phyloP scores from a whole-genome alignment of 92 coral and sea anemone genomes.

The Isaurus tuberculatus region DNA sequence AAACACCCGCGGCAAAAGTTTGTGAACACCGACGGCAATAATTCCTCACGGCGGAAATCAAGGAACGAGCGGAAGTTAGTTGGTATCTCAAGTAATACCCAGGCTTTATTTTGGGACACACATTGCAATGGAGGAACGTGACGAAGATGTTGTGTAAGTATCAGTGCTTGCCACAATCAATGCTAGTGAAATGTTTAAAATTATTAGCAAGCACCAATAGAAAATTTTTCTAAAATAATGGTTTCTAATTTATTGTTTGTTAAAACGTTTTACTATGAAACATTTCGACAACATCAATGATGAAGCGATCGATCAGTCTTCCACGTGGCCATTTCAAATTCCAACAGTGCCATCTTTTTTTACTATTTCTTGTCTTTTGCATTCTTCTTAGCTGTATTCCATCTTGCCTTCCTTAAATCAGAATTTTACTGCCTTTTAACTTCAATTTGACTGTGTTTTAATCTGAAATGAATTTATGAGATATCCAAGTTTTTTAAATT shows the following conservation, averaged over 20 bases:
- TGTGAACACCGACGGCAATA: slow-evolving; percentile 2
- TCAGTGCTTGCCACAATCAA: slow-evolving; percentile 15
- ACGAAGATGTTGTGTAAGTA: not conserved
- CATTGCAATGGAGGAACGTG: slow-evolving; percentile 4
- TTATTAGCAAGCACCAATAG: slow-evolving; percentile 12
- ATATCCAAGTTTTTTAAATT: slow-evolving; percentile 14
- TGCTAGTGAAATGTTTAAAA: slow-evolving; percentile 30
- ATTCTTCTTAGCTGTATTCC: slow-evolving; percentile 20
- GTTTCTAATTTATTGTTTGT: slow-evolving; percentile 1
- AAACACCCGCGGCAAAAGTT: not conserved
- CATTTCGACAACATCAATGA: slow-evolving; percentile 3
- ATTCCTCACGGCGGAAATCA: not conserved
- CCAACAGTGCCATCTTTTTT: slow-evolving; percentile 17
- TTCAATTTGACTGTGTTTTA: slow-evolving; percentile 20
- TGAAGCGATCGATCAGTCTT: slow-evolving; percentile 33
- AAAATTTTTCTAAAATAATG: slow-evolving; percentile 14
- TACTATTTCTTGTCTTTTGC: slow-evolving; percentile 9
- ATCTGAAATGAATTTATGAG: slow-evolving; percentile 35
- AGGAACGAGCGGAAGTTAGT: not conserved
- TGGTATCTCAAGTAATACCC: not conserved
- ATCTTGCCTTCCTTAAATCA: slow-evolving; percentile 15
- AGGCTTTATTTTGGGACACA: not conserved
- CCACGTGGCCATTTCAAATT: slow-evolving; percentile 27
- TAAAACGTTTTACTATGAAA: slow-evolving; percentile 9
- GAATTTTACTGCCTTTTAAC: slow-evolving; percentile 1